Base-by-base conservation (phyloP, 2,113 vertebrate genomes). In the Aspidoscelis tigris region DNA sequence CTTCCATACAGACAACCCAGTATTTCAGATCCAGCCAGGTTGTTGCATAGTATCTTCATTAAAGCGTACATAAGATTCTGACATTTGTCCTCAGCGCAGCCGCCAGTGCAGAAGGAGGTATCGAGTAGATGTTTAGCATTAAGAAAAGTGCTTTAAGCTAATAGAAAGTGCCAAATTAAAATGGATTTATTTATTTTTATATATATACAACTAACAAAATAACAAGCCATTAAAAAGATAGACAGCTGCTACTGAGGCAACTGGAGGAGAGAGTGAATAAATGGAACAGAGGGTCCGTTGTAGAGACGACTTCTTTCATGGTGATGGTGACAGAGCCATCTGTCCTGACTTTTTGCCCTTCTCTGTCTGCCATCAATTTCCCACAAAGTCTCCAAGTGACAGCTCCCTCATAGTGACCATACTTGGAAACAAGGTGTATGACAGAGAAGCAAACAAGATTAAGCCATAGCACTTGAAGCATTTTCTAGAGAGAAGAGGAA, bases 351-450 rank as follows among this genome's bases (percentile, higher is more conserved):
- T 95, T 97, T 97, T 97, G 96, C 95, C 97, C 97, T 98, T 97
- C 97, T 95, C 95, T 96, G 96, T 96, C 95, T 92, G 94, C 95
- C 97, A 97, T 99, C 97, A 96, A 98, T 98, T 98, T 98, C 93
- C 93, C 93, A 94, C 96, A 97, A 97, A 96, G 96, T 91, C 95
- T 96, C 92, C 93, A 91, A 96, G 97, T 93, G 96, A 97, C 97
- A 97, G 96, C 95, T 94, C 92, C 93, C 90, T 97, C 96, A 97
- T 96, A 97, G 96, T 97, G 97, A 96, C 97, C 97, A 97, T 98
- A 97, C 97, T 98, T 97, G 97, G 97, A 97, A 92, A 97, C 90
- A 90, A 96, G 94, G 94, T 94, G 91, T 95, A 92, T 93, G 92
- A 93, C 92, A 81, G 84, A 76, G 86, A 74, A 86, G 90, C 93